Percentiles rank a stretch among this genome's conserved stretches.
Evolutionary conservation across 2,113 vertebrate species (phyloP).

Genomic region (Prionailurus bengalensis): DNA sequence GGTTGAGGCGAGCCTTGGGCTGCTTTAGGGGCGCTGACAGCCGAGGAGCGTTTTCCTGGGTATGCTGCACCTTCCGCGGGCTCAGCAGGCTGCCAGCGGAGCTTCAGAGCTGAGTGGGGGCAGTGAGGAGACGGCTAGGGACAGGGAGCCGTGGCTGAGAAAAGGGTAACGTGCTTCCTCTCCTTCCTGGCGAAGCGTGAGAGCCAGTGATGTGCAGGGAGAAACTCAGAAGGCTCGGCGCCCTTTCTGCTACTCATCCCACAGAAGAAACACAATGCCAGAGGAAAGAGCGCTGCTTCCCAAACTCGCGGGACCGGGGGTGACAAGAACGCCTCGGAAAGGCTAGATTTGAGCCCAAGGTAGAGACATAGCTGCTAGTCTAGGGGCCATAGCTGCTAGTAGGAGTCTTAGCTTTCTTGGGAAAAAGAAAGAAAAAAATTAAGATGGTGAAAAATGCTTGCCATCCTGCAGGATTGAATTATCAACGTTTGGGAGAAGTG

Average conservation of each 20-base stretch:
- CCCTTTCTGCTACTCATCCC: slow-evolving; percentile 81
- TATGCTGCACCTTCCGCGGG: slow-evolving; percentile 69
- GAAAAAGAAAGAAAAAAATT: slow-evolving; percentile 7
- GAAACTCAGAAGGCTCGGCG: slow-evolving; percentile 76
- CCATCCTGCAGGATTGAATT: slow-evolving; percentile 77
- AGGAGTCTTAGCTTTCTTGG: neutral
- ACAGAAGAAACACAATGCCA: slow-evolving; percentile 72
- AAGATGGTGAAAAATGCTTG: slow-evolving; percentile 75
- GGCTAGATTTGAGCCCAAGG: slow-evolving; percentile 19
- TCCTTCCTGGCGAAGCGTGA: slow-evolving; percentile 80
- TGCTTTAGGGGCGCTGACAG: slow-evolving; percentile 83
- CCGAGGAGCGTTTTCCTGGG: slow-evolving; percentile 80
- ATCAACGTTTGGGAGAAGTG: slow-evolving; percentile 7
- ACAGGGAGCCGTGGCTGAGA: slow-evolving; percentile 74
- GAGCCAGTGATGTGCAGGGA: slow-evolving; percentile 76
- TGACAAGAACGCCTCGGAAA: slow-evolving; percentile 71
- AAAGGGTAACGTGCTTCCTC: slow-evolving; percentile 78
- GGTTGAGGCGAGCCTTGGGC: slow-evolving; percentile 70
- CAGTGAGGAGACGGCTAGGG: slow-evolving; percentile 62
- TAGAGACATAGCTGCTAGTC: neutral
- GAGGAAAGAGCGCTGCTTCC: slow-evolving; percentile 78
- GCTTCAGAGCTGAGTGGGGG: neutral
- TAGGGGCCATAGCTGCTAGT: neutral
- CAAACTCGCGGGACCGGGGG: slow-evolving; percentile 78
- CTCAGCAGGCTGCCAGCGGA: neutral